Conservation (phyloP, 2,797 vertebrate species). For the Psittacula echo region DNA sequence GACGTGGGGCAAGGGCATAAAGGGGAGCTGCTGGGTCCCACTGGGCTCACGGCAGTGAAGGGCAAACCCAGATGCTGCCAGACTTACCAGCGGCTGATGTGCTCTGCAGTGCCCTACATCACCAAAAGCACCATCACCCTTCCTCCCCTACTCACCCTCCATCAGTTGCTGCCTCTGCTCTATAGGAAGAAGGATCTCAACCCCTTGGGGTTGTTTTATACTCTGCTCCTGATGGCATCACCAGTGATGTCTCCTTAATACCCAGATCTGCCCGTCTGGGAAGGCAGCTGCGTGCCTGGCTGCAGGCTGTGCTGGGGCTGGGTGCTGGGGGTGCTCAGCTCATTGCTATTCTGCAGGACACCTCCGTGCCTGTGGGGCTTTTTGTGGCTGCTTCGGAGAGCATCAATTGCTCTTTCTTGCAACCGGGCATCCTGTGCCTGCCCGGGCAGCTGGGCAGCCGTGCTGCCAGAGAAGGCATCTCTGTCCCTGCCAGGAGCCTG, state of each 20-base stretch:
- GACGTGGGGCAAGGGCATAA: rapidly evolving
- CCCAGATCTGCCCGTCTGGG: background rate
- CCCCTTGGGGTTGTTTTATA: background rate
- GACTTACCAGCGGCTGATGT: background rate
- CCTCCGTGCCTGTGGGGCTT: background rate
- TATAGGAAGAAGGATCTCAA: background rate
- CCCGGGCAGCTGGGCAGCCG: background rate
- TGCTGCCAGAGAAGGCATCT: background rate
- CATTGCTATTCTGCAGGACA: conserved; percentile 10
- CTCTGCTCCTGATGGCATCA: background rate
- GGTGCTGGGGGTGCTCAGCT: background rate
- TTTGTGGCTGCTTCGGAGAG: background rate
- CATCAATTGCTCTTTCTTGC: conserved; percentile 30
- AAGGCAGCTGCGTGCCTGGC: rapidly evolving
- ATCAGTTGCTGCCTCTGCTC: background rate
- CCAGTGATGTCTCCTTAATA: background rate
- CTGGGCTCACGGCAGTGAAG: background rate
- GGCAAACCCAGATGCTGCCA: background rate
- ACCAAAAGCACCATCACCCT: rapidly evolving
- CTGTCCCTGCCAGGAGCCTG: background rate
- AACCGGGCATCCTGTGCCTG: rapidly evolving
- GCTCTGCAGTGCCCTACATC: background rate
- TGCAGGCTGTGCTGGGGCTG: background rate
- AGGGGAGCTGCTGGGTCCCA: background rate
- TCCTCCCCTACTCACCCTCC: background rate